These are phyloP conservation scores for Incurvaria masculella DNA, from an alignment of 2,888 invertebrate genomes.

Conservation along the genomic window DNA sequence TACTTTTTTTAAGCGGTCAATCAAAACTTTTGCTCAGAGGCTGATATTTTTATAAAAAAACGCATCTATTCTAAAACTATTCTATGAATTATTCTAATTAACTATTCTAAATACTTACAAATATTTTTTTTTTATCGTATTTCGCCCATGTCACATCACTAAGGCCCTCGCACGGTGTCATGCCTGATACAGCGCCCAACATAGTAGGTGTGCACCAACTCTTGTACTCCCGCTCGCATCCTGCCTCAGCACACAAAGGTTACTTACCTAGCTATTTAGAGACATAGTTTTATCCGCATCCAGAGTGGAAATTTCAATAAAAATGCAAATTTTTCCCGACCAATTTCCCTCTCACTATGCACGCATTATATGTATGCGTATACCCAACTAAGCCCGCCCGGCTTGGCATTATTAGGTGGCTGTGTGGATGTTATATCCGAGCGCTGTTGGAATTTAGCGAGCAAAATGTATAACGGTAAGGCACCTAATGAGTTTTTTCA, in stretches of 20 bases:
- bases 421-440: conserved; percentile 1
- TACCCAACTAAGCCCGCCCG: not conserved
- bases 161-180: not conserved
- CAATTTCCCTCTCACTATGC: conserved; percentile 34
- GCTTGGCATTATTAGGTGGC: conserved; percentile 3
- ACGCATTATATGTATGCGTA: conserved; percentile 16
- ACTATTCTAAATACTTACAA: too few species aligned
- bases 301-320: conserved; percentile 53
- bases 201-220: not conserved
- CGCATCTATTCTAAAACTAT: too few species aligned
- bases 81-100: too few species aligned
- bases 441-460: not conserved
- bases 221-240: conserved; percentile 4
- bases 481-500: not conserved
- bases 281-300: conserved; percentile 45
- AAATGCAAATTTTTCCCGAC: conserved; percentile 48
- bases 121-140: not conserved
- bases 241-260: conserved; percentile 30
- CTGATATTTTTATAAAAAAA: too few species aligned
- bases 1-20: too few species aligned
- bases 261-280: conserved; percentile 36
- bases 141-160: not conserved
- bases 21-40: too few species aligned
- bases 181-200: not conserved
- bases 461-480: not conserved